Percentiles rank a stretch among this genome's conserved stretches.
Conservation (phyloP, 2,797 vertebrate species). For the Fistularia commersonii region DNA sequence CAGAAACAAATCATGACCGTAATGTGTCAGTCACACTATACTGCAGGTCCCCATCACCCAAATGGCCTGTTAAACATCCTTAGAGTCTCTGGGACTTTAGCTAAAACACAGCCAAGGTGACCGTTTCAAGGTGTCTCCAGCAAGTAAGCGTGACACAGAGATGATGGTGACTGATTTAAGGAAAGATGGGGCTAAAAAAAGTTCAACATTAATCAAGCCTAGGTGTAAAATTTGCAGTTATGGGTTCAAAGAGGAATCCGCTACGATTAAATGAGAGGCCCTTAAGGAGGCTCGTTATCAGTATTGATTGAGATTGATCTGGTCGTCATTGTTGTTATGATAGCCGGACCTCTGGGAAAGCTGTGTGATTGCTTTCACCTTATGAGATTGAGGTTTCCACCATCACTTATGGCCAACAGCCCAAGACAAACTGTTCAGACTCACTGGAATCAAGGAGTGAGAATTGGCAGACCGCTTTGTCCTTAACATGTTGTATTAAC, state of each 20-base stretch:
- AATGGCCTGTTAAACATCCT: conserved; percentile 61
- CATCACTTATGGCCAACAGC: no score
- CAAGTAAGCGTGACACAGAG: conserved; percentile 9
- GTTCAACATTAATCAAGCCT: conserved; percentile 26
- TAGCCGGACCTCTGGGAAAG: conserved; percentile 26
- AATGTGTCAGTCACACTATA: conserved; percentile 22
- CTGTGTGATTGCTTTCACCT: conserved; percentile 37
- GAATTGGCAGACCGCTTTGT: no score
- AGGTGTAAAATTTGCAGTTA: conserved; percentile 8
- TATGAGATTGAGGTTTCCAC: conserved; percentile 28
- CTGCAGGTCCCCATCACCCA: conserved; percentile 56
- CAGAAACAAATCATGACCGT: conserved; percentile 15
- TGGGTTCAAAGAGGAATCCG: no score
- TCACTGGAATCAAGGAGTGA: no score
- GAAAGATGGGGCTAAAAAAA: conserved; percentile 1
- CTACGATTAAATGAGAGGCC: conserved; percentile 16
- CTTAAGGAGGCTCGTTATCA: conserved; percentile 36
- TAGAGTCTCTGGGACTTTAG: conserved; percentile 49
- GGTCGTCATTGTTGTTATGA: conserved; percentile 39
- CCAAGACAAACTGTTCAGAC: no score
- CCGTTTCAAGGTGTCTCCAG: conserved; percentile 36
- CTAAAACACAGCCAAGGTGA: conserved; percentile 59
- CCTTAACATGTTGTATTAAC: no score
- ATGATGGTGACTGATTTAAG: conserved; percentile 35
- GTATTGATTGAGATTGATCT: conserved; percentile 58